Evolutionary conservation across 2,888 invertebrate species (phyloP).

Genomic region (Ornithoptera priamus): DNA sequence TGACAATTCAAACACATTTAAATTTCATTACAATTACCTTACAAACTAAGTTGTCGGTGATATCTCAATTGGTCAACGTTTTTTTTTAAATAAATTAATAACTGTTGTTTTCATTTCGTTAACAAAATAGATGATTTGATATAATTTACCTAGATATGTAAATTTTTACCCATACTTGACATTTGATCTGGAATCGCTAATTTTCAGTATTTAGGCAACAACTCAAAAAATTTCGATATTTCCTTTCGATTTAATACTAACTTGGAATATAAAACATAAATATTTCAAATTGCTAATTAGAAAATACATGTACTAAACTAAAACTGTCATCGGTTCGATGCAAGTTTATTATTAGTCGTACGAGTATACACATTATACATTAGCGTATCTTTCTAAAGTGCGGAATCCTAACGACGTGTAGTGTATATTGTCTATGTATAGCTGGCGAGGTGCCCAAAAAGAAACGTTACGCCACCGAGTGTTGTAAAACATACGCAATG

Average conservation of each 20-base stretch:
- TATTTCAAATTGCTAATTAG: too few species aligned
- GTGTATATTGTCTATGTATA: conserved; percentile 17
- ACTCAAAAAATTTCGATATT: too few species aligned
- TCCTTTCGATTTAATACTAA: too few species aligned
- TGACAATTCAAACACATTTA: background rate
- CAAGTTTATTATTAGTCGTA: background rate
- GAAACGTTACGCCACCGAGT: conserved; percentile 49
- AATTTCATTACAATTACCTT: background rate
- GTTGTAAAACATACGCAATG: conserved; percentile 38
- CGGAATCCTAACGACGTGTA: too few species aligned
- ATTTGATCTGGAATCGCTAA: background rate
- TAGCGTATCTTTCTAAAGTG: too few species aligned
- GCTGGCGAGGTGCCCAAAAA: conserved; percentile 50
- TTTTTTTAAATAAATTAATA: background rate
- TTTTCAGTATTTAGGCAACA: background rate
- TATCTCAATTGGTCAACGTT: background rate
- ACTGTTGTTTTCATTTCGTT: background rate
- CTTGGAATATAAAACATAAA: too few species aligned
- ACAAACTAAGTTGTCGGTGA: background rate
- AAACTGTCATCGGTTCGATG: background rate
- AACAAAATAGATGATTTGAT: background rate
- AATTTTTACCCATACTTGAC: background rate
- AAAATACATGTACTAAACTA: background rate
- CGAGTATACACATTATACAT: background rate
- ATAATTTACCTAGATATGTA: conserved; percentile 1